Percentiles rank a stretch among this genome's conserved stretches.
Conservation (phyloP, 37 sponge, comb jelly and placozoan genomes). For the Cliona cf. orientalis region DNA sequence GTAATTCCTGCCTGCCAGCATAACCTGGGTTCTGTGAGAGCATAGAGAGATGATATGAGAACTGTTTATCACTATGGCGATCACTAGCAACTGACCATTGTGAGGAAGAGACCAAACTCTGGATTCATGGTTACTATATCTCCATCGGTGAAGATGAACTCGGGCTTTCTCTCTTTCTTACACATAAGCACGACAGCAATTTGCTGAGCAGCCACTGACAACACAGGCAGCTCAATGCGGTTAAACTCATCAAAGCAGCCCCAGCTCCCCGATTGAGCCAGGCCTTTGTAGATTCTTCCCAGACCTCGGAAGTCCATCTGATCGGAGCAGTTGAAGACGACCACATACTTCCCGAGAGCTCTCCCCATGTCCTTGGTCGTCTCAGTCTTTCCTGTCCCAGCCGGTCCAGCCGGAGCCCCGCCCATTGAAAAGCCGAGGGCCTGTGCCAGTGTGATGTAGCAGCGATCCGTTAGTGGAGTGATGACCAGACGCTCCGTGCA, state of each 20-base stretch:
- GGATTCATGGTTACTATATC: slow-evolving; percentile 91
- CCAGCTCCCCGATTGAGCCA: slow-evolving; percentile 99
- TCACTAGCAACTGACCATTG: slow-evolving; percentile 79
- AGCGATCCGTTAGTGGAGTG: slow-evolving; percentile 99
- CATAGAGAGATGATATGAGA: not conserved
- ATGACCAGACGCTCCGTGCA: slow-evolving; percentile 98
- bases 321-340: slow-evolving; percentile 99
- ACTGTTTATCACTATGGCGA: not conserved
- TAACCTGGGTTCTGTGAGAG: slow-evolving; percentile 93
- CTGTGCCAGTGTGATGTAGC: slow-evolving; percentile 99
- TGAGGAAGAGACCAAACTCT: slow-evolving; percentile 99
- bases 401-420: slow-evolving; percentile 98
- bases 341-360: slow-evolving; percentile 97
- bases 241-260: slow-evolving; percentile 99
- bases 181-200: slow-evolving; percentile 93
- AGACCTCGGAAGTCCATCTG: slow-evolving; percentile 99
- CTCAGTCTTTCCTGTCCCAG: slow-evolving; percentile 92
- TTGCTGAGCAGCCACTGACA: slow-evolving; percentile 99
- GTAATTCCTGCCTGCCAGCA: slow-evolving; percentile 98
- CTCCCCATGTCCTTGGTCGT: slow-evolving; percentile 98
- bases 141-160: slow-evolving; percentile 98
- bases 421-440: slow-evolving; percentile 98
- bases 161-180: slow-evolving; percentile 95
- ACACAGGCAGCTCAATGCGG: slow-evolving; percentile 97
- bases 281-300: slow-evolving; percentile 98